phyloP scores from a whole-genome alignment of 2,888 invertebrate genomes.

The Nezara viridula region DNA sequence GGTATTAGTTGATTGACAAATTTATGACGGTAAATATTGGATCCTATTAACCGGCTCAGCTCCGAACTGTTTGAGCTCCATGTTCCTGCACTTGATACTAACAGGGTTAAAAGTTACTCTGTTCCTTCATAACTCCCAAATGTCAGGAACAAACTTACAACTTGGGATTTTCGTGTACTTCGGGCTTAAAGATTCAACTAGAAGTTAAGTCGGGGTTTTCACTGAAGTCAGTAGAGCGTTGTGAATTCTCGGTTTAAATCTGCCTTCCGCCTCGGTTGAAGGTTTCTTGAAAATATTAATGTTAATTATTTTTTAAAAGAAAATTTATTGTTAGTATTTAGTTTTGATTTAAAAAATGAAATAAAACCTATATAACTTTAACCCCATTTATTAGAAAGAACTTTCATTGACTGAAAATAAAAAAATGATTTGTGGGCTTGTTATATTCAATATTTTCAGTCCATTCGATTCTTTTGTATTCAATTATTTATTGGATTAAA shows the following conservation, averaged over 20 bases:
- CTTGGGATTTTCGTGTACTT: constrained; percentile 21
- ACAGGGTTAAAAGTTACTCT: not conserved
- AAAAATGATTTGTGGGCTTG: no score
- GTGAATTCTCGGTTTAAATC: not conserved
- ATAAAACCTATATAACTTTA: no score
- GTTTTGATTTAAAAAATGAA: no score
- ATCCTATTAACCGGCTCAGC: not conserved
- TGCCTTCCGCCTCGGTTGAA: not conserved
- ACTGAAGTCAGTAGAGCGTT: not conserved
- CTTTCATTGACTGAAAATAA: no score
- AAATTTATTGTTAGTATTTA: no score
- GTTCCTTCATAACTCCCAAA: not conserved
- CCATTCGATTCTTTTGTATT: no score
- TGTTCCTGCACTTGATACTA: not conserved
- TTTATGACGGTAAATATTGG: not conserved
- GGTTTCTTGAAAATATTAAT: no score
- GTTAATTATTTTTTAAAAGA: no score
- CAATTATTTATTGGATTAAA: no score
- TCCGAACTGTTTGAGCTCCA: not conserved
- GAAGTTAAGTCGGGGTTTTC: not conserved
- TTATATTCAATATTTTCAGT: no score
- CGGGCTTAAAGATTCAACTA: not conserved
- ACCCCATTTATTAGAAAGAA: no score
- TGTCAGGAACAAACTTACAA: not conserved
- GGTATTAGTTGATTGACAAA: not conserved